Evolutionary conservation across 2,113 vertebrate species (phyloP), one percentile per base, ranked within the genome.

Genomic region (Romanogobio albipinnatus): DNA sequence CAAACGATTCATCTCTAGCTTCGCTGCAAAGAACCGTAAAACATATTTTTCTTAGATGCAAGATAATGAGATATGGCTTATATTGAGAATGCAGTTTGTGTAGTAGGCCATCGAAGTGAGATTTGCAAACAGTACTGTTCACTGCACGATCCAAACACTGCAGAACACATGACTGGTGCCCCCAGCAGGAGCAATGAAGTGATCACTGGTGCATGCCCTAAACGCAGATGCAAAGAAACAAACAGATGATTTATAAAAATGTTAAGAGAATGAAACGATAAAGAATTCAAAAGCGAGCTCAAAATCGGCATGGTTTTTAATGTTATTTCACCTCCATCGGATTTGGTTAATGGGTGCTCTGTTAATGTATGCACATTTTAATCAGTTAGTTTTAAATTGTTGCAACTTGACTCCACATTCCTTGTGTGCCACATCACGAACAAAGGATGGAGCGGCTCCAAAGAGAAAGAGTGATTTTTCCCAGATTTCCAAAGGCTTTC

Each of bases 121-220:
- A 62, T 47, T 45, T 47, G 77, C 39, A 45, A 61, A 43, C 53
- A 61, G 36, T 0, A 17, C 22, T 62, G 26, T 78, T 43, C 36
- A 29, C 76, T 33, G n/a, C 36, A 29, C 22, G 76, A 68, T 81
- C 33, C 19, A 51, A 73, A 80, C 58, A 64, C 56, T 61, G 77
- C 29, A 68, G 61, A 76, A 66, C 86, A 64, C 90, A 85, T 84
- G 89, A 84, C 84, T 89, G 87, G 74, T 89, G 89, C 84, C 88
- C 66, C 14, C 86, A 87, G 87, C 85, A 19, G 68, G 86, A 85
- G 86, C 87, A 82, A 87, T 89, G 84, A 89, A 71, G 85, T 84
- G 80, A 56, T 86, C 87, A 82, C 70, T 89, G 85, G 85, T 89
- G 89, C 83, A 81, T 86, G 84, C 85, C 89, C 80, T 70, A 91